Conservation (phyloP, 1,140 invertebrate genomes). For the Magallana ariakensis region DNA sequence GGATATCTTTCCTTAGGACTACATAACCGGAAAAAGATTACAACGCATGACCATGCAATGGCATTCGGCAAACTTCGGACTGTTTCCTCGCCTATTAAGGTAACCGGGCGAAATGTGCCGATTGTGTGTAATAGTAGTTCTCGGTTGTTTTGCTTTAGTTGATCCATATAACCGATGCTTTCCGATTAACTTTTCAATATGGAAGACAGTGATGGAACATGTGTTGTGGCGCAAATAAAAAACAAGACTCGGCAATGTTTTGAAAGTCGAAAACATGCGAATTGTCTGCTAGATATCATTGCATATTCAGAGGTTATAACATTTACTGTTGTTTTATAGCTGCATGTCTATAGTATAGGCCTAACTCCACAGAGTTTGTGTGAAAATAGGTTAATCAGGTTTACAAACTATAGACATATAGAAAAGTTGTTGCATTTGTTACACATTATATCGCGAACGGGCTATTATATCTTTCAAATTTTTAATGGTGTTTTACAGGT, state of each 20-base stretch:
- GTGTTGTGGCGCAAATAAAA: slow-evolving; percentile 54
- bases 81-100: neutral
- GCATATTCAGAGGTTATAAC: slow-evolving; percentile 63
- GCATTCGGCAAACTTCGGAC: neutral
- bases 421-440: no score
- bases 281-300: slow-evolving; percentile 70
- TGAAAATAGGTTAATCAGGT: no score
- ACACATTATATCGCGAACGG: no score
- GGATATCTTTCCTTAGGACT: neutral
- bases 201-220: slow-evolving; percentile 49
- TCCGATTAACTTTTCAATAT: slow-evolving; percentile 23
- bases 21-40: slow-evolving; percentile 35
- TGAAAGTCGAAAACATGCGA: slow-evolving; percentile 67
- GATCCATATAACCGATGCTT: neutral
- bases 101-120: neutral
- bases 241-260: slow-evolving; percentile 61
- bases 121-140: no score
- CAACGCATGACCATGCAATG: neutral
- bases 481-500: no score
- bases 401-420: no score
- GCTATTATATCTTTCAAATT: no score
- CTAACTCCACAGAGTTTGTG: no score
- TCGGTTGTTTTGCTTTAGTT: neutral
- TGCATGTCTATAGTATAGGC: no score
- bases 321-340: no score